A percentile compares a stretch with the other conserved stretches of the same genome.
These are phyloP conservation scores for Halocaridina rubra DNA, from an alignment of 2,888 invertebrate species.

Conservation along the genomic window DNA sequence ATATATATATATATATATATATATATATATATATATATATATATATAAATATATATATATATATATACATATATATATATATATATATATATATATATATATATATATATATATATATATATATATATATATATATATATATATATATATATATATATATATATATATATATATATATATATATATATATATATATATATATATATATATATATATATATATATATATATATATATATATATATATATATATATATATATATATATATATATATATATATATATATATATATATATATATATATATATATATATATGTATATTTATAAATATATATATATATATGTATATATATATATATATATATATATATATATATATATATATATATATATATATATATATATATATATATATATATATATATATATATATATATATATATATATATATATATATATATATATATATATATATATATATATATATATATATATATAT, in stretches of 20 bases:
- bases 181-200: constrained; percentile 9
- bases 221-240: constrained; percentile 18
- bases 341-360: constrained; percentile 2
- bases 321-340: not conserved
- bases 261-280: constrained; percentile 28
- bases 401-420: not conserved
- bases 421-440: not conserved
- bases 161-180: constrained; percentile 7
- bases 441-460: not conserved
- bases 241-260: not conserved
- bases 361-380: not conserved
- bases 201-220: constrained; percentile 3
- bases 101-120: constrained; percentile 11
- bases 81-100: constrained; percentile 2
- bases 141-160: constrained; percentile 27
- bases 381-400: not conserved
- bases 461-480: constrained; percentile 7
- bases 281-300: constrained; percentile 31
- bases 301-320: constrained; percentile 32
- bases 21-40: not conserved
- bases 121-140: constrained; percentile 14
- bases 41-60: not conserved
- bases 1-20: not conserved
- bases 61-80: not conserved
- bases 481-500: constrained; percentile 7